Percentiles rank a stretch among this genome's conserved stretches.
Conservation (phyloP, 1,140 invertebrate species). For the Eriocheir sinensis region DNA sequence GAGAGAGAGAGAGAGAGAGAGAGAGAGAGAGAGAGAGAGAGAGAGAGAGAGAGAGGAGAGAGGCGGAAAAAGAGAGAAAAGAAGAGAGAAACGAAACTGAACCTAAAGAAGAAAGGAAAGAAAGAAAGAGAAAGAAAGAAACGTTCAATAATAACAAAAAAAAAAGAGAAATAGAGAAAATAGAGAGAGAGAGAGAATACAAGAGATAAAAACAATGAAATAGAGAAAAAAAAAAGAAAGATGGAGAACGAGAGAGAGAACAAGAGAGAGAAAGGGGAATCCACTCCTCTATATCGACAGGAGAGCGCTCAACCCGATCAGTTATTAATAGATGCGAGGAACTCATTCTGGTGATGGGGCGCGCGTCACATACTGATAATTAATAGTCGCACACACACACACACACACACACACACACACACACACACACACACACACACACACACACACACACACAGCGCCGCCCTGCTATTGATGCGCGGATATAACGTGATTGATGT, state of each 20-base stretch:
- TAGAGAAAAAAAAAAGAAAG: no score
- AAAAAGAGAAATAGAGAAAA: no score
- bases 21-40: slow-evolving; percentile 17
- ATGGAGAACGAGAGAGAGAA: no score
- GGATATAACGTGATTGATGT: slow-evolving; percentile 53
- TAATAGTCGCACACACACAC: slow-evolving; percentile 41
- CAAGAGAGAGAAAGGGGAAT: no score
- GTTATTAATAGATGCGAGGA: slow-evolving; percentile 66
- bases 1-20: neutral
- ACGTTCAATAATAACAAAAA: no score
- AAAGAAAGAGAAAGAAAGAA: no score
- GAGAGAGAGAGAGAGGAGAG: neutral
- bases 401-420: neutral
- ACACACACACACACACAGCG: neutral
- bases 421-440: neutral
- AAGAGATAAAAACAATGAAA: neutral
- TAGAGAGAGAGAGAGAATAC: no score
- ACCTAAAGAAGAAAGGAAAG: no score
- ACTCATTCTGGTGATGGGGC: slow-evolving; percentile 63
- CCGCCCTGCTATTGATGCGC: slow-evolving; percentile 32
- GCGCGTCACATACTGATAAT: slow-evolving; percentile 67
- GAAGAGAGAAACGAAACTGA: neutral
- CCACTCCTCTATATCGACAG: no score
- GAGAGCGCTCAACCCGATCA: slow-evolving; percentile 51
- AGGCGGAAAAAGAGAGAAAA: neutral